A percentile compares a stretch with the other conserved stretches of the same genome.
Conservation (phyloP, 2,797 vertebrate species). For the Tamandua tetradactyla region DNA sequence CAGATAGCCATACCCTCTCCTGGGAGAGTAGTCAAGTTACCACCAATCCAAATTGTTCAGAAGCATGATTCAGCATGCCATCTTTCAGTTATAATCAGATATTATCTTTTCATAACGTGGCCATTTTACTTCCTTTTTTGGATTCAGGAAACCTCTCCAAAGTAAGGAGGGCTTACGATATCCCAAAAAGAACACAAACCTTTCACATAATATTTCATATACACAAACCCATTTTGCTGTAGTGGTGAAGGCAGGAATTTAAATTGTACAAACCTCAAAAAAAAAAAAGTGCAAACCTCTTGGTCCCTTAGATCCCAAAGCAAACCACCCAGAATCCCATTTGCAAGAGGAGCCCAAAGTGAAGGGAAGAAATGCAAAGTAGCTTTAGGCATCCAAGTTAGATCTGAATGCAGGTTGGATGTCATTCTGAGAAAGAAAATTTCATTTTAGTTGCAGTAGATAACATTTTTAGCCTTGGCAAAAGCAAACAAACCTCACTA, state of each 20-base stretch:
- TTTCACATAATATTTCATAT: not conserved
- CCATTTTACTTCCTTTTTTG: not conserved
- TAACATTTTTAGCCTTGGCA: not conserved
- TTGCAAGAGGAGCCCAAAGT: not conserved
- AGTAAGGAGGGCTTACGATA: not conserved
- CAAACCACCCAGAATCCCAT: rapidly evolving
- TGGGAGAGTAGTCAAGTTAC: not conserved
- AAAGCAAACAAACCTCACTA: not conserved
- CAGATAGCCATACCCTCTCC: not conserved
- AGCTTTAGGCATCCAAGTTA: not conserved
- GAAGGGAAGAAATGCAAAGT: not conserved
- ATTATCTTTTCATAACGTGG: not conserved
- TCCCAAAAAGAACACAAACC: not conserved
- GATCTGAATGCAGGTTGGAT: not conserved
- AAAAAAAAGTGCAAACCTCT: no score
- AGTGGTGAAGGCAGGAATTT: not conserved
- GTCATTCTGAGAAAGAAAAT: not conserved
- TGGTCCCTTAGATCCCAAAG: not conserved
- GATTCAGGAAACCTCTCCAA: not conserved
- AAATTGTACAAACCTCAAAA: not conserved
- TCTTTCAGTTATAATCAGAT: not conserved
- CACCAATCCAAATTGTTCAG: not conserved
- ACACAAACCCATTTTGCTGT: not conserved
- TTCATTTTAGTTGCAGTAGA: not conserved
- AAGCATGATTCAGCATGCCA: not conserved